Base-by-base conservation (phyloP, 2,888 invertebrate genomes). In the Diploptera punctata region DNA sequence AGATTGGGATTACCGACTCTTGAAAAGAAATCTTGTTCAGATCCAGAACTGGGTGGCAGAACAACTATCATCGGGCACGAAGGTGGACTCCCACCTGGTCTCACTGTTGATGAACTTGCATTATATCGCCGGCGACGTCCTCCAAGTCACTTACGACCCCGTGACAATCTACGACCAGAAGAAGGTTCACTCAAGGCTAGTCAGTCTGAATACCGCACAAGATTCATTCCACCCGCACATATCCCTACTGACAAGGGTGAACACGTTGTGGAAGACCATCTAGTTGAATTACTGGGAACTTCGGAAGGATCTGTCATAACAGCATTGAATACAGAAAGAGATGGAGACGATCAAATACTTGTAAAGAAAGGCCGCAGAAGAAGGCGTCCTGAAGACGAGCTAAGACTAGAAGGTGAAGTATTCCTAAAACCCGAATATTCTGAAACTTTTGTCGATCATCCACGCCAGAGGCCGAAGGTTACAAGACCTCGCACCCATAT, bases 101-200 rank as follows among this genome's bases (percentile, higher is more conserved):
- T 84, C 61, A 86, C 86, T n/a, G 87, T 87, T 54, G 87, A 87
- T 78, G 85, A 86, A 76, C 79, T 87, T 65, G 82, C 82, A 60
- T 82, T 83, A 71, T 86, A 84, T 78, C 82, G 87, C 38, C 82
- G 85, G 68, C 83, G 84, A 77, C 82, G 82, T 71, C 81, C 83
- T 26, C 81, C 82, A 74, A 82, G 83, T 73, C 71, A 76, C 57
- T 68, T 74, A 18, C 72, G 73, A 60, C 77, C 77, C 4, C 76
- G 77, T 38, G 82, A 83, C 75, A 82, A 83, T 76, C 75, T 84
- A 49, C 77, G 78, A 52, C 73, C 80, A 3, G 80, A 79, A 67
- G 79, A 80, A 44, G 83, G 83, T 16, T 80, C 82, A 1, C 81
- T 82, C 70, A 80, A 81, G 70, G 76, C 76, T 21, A 74, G 83